Evolutionary conservation across 2,113 vertebrate genomes (phyloP), one percentile per base, ranked within the genome.

Genomic region (Cyprinodon brontotheroides): DNA sequence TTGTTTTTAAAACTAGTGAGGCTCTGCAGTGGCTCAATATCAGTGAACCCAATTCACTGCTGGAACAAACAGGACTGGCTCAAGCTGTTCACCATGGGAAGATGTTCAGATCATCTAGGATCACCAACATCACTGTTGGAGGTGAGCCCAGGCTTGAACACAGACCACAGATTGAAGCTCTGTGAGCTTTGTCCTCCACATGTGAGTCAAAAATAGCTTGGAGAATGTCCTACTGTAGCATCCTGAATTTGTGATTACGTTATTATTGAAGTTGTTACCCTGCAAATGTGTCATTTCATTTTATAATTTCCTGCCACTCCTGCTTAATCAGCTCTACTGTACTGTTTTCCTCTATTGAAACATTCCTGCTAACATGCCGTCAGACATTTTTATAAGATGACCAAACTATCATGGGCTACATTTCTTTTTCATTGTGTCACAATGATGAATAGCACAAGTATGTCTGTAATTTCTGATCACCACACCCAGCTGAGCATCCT

Each of bases 51-150:
- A 70, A 70, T 0, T 62, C 65, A 1, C 88, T 95, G 29, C 72
- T 96, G 14, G 72, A 93, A 0, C 62, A 59, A 20, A 92, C 81
- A 0, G 90, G 94, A 66, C 80, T 95, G 14, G 72, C 83, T 0
- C 77, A 72, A 12, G 89, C 53, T 3, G 72, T 78, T 4, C 53
- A 57, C 0, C 73, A 75, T 37, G 70, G 6, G 36, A 70, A 0
- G 90, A 86, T 41, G 68, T 94, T 88, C 82, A 82, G 68, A 37
- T 91, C 6, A 39, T 90, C 68, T 75, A 87, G 1, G 76, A 75
- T 96, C 64, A 87, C 90, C 85, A 92, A 94, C 77, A 83, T 95
- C 74, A 90, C 65, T 7, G 75, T 94, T 0, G 94, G 90, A 90
- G 95, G 96, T 96, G 64, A 91, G 79, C n/a, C 39, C 2, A 14